Evolutionary conservation across 2,797 vertebrate species (phyloP).

Genomic region (Kryptolebias ocellatus): DNA sequence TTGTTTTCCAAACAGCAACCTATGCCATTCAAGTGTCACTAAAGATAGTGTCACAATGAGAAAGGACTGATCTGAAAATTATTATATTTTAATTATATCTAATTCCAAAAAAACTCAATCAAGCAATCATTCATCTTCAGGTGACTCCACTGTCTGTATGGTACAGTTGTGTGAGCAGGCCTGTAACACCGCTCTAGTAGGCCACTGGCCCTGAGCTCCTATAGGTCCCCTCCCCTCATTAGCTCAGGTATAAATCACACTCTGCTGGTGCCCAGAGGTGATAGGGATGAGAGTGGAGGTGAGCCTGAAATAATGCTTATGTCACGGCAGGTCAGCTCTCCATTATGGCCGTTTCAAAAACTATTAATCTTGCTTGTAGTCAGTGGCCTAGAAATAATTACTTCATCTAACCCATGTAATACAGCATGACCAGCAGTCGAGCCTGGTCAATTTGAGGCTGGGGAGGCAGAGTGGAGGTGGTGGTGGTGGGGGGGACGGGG

Average conservation of each 20-base stretch:
- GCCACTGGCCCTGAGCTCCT: slow-evolving; percentile 50
- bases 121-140: slow-evolving; percentile 20
- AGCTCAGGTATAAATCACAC: slow-evolving; percentile 89
- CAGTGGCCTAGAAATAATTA: slow-evolving; percentile 91
- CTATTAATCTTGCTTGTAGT: slow-evolving; percentile 94
- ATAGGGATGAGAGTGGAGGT: slow-evolving; percentile 89
- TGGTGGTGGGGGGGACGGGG: slow-evolving; percentile 20
- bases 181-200: slow-evolving; percentile 54
- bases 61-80: neutral
- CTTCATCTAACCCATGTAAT: slow-evolving; percentile 88
- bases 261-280: slow-evolving; percentile 88
- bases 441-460: slow-evolving; percentile 83
- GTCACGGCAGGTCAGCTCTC: slow-evolving; percentile 90
- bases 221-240: slow-evolving; percentile 73
- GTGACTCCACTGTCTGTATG: slow-evolving; percentile 38
- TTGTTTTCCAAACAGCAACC: slow-evolving; percentile 2
- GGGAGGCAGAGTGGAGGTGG: slow-evolving; percentile 51
- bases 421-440: slow-evolving; percentile 86
- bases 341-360: slow-evolving; percentile 93
- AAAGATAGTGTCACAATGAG: neutral
- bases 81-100: slow-evolving; percentile 8
- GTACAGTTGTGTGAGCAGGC: slow-evolving; percentile 30
- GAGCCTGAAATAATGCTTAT: slow-evolving; percentile 93
- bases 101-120: slow-evolving; percentile 23
- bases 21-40: slow-evolving; percentile 4